Percentiles rank a stretch among this genome's conserved stretches.
phyloP scores from a whole-genome alignment of 2,797 vertebrate genomes.

The Spinus pinus region DNA sequence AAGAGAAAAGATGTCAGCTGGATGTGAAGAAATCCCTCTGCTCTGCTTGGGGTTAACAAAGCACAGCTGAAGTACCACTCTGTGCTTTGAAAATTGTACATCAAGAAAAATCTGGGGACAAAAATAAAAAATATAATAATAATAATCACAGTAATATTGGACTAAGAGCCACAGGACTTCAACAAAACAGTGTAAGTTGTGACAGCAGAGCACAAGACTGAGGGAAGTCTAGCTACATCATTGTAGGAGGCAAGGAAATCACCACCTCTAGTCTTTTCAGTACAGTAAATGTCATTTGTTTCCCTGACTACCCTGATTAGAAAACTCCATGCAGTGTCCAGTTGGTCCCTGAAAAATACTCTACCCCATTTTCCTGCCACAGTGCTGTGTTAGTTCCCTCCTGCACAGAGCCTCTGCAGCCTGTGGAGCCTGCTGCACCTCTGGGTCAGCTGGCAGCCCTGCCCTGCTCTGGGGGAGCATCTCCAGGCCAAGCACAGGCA shows the following conservation, averaged over 20 bases:
- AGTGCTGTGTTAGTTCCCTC: neutral
- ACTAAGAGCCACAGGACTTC: neutral
- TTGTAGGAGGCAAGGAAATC: neutral
- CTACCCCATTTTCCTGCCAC: neutral
- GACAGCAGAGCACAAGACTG: neutral
- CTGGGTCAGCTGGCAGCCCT: neutral
- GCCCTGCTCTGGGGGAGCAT: neutral
- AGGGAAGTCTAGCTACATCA: neutral
- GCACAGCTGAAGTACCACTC: neutral
- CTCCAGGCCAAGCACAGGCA: neutral
- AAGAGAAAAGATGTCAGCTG: neutral
- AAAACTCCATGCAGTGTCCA: neutral
- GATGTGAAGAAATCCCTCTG: neutral
- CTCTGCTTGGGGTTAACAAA: rapidly evolving
- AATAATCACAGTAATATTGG: neutral
- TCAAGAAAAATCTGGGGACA: neutral
- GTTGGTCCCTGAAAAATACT: neutral
- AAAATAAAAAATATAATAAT: neutral
- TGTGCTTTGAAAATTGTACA: neutral
- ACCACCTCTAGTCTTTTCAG: neutral
- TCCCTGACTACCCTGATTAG: no score
- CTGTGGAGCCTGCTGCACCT: neutral
- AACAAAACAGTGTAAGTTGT: neutral
- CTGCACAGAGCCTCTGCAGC: neutral
- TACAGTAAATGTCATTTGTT: neutral